Evolutionary conservation across 2,888 invertebrate genomes (phyloP), one percentile per base, ranked within the genome.

Genomic region (Protodeltote pygarga): DNA sequence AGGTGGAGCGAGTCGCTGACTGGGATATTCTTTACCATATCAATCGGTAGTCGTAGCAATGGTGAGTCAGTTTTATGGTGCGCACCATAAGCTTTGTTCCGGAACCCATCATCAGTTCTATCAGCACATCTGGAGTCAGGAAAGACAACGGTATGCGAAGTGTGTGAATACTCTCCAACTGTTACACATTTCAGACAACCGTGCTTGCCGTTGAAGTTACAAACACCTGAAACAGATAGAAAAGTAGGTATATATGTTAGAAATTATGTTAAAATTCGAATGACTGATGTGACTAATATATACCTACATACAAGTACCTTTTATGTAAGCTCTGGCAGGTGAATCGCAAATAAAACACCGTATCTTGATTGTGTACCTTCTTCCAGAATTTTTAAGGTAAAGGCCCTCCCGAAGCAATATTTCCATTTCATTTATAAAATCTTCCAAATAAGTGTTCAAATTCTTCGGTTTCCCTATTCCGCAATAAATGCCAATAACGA

Each of bases 1-100:
- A 64, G 17, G 17, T 63, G 66, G 3, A 64, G 27, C 0, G 59
- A 66, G 33, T 66, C 65, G 5, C 13, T 13, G 2, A 54, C 49
- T 0, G 52, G 51, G 29, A 59, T 44, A 17, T 51, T n/a, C n/a
- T n/a, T n/a, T n/a, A n/a, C n/a, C n/a, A n/a, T n/a, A n/a, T n/a
- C n/a, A n/a, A n/a, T n/a, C n/a, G n/a, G n/a, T n/a, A n/a, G n/a
- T n/a, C n/a, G n/a, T n/a, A n/a, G n/a, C n/a, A n/a, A n/a, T n/a
- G n/a, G n/a, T n/a, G n/a, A n/a, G n/a, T n/a, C n/a, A n/a, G n/a
- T n/a, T n/a, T n/a, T n/a, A n/a, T n/a, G n/a, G n/a, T n/a, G n/a
- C n/a, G n/a, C 10, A 14, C 41, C 25, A 20, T 41, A 41, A 14
- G 8, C 3, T 27, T 41, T 25, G 1, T 25, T 33, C 3, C 33